These are phyloP conservation scores for Yponomeuta malinellus DNA, from an alignment of 2,888 invertebrate genomes.

Conservation along the genomic window DNA sequence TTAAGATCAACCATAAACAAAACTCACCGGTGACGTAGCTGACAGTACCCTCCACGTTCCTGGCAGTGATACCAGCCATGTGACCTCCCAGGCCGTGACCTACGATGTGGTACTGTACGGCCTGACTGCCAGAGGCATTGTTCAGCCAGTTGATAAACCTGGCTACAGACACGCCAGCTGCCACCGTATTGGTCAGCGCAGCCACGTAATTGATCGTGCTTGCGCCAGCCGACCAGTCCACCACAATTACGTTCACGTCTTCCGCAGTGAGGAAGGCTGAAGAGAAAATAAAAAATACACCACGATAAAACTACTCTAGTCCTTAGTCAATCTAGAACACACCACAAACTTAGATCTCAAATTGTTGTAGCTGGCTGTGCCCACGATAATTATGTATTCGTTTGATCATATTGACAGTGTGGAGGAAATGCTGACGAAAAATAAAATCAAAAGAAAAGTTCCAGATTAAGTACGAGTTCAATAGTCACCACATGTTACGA, in stretches of 20 bases:
- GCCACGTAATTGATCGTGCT: constrained; percentile 32
- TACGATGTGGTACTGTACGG: constrained; percentile 44
- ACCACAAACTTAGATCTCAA: too few species aligned
- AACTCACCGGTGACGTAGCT: constrained; percentile 49
- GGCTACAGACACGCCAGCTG: constrained; percentile 43
- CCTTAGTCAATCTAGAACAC: background rate
- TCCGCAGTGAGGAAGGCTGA: constrained; percentile 45
- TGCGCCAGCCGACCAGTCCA: constrained; percentile 54
- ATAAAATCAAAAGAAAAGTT: too few species aligned
- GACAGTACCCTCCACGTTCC: constrained; percentile 40
- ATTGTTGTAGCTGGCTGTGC: too few species aligned
- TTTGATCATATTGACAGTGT: too few species aligned
- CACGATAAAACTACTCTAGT: background rate
- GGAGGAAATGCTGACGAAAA: too few species aligned
- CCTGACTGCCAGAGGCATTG: constrained; percentile 29
- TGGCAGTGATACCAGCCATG: constrained; percentile 48
- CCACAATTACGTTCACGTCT: constrained; percentile 52
- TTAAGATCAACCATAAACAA: background rate
- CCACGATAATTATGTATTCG: too few species aligned
- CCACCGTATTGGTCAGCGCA: constrained; percentile 41
- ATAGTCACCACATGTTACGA: too few species aligned
- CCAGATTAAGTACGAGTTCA: too few species aligned
- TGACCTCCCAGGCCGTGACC: constrained; percentile 55
- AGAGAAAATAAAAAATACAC: constrained; percentile 14
- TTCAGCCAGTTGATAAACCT: constrained; percentile 50